These are phyloP conservation scores for Salvelinus sp. DNA, from an alignment of 2,113 vertebrate species.

Conservation along the genomic window DNA sequence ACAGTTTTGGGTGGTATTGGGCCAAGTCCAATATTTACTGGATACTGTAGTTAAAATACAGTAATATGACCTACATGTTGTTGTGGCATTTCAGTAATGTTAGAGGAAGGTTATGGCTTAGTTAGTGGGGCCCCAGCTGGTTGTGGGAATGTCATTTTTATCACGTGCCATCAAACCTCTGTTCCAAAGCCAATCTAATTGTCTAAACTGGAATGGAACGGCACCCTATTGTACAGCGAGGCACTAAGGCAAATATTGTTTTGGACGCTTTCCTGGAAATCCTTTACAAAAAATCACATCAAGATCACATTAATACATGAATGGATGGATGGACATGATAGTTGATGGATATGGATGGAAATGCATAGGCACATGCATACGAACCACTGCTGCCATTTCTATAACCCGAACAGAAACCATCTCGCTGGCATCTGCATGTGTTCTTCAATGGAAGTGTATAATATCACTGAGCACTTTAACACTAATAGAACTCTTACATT, in stretches of 20 bases:
- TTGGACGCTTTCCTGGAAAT: conserved; percentile 36
- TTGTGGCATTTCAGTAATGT: too few relatives aligned
- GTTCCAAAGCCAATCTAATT: conserved; percentile 43
- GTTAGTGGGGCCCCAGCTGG: too few relatives aligned
- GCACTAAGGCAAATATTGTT: conserved; percentile 43
- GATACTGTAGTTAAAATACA: too few relatives aligned
- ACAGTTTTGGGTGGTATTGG: too few relatives aligned
- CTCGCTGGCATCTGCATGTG: neutral
- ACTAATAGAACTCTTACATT: conserved; percentile 24
- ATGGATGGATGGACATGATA: too few relatives aligned
- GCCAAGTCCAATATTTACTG: too few relatives aligned
- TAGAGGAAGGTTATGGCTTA: too few relatives aligned
- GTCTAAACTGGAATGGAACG: conserved; percentile 40
- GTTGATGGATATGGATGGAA: conserved; percentile 3
- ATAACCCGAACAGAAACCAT: neutral
- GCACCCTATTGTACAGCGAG: conserved; percentile 37
- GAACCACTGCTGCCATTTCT: neutral
- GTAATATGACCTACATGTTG: too few relatives aligned
- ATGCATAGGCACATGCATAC: conserved; percentile 4
- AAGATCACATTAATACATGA: too few relatives aligned
- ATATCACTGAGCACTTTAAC: neutral
- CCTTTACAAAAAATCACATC: neutral
- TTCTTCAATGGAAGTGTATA: neutral
- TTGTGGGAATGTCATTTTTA: too few relatives aligned
- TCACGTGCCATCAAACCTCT: too few relatives aligned